These are phyloP conservation scores for Trematocara marginatum DNA, from an alignment of 2,113 vertebrate genomes.

Conservation along the genomic window DNA sequence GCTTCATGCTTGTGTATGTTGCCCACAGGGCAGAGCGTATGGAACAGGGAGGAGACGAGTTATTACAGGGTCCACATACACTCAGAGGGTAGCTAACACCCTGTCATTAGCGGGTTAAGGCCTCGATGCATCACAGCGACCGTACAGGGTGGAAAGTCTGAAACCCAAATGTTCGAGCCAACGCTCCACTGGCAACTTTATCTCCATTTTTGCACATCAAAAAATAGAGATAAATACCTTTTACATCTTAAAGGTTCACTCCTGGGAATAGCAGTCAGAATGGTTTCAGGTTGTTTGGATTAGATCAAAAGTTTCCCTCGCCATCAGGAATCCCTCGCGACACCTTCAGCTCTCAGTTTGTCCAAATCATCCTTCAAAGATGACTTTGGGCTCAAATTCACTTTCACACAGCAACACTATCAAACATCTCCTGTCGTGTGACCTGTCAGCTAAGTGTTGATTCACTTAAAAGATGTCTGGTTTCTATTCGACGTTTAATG, in stretches of 20 bases:
- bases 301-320: not conserved
- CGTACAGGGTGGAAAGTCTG: slow-evolving; percentile 5
- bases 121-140: not conserved
- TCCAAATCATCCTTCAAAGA: not conserved
- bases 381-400: not conserved
- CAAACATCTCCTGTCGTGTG: not conserved
- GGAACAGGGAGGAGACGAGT: slow-evolving; percentile 7
- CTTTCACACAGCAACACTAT: not conserved
- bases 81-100: slow-evolving; percentile 26
- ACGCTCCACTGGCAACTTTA: not conserved
- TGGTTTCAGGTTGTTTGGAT: not conserved
- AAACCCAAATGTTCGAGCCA: not conserved
- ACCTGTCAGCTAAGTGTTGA: not conserved
- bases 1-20: not conserved
- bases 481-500: not conserved
- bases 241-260: not conserved
- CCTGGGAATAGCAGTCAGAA: not conserved
- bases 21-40: not conserved
- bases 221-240: not conserved
- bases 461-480: not conserved
- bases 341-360: not conserved
- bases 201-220: not conserved
- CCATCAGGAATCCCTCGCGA: not conserved
- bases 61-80: slow-evolving; percentile 17
- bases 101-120: slow-evolving; percentile 41